Percentiles rank a stretch among this genome's conserved stretches.
phyloP scores from a whole-genome alignment of 2,888 invertebrate species.

The Endomychus coccineus region DNA sequence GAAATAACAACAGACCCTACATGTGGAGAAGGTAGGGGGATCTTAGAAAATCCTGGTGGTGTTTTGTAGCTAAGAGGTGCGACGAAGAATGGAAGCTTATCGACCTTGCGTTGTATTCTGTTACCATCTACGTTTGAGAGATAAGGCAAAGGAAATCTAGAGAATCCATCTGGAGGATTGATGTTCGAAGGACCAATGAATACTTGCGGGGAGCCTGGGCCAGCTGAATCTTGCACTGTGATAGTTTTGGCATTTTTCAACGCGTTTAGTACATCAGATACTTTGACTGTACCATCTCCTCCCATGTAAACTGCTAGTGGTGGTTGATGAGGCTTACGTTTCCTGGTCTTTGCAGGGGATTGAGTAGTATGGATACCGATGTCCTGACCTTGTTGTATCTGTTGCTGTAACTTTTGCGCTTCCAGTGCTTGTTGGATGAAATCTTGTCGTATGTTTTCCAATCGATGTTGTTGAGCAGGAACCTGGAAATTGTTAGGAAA shows the following conservation, averaged over 20 bases:
- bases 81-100: conserved; percentile 75
- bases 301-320: conserved; percentile 74
- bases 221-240: conserved; percentile 67
- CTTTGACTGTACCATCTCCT: conserved; percentile 51
- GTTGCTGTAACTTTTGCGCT: conserved; percentile 39
- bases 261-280: conserved; percentile 62
- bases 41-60: conserved; percentile 78
- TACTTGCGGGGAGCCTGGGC: conserved; percentile 62
- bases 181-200: conserved; percentile 77
- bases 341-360: conserved; percentile 45
- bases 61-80: conserved; percentile 78
- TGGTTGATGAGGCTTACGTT: conserved; percentile 72
- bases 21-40: conserved; percentile 77
- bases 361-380: conserved; percentile 31
- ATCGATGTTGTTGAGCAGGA: conserved; percentile 26
- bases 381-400: conserved; percentile 33
- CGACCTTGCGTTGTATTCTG: conserved; percentile 62
- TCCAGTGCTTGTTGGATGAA: conserved; percentile 41
- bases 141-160: conserved; percentile 77
- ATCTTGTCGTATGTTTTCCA: conserved; percentile 40
- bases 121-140: conserved; percentile 64
- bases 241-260: conserved; percentile 66
- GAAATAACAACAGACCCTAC: conserved; percentile 75
- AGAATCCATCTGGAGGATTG: conserved; percentile 61
- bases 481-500: neutral